These are phyloP conservation scores for Ostrea edulis DNA, from an alignment of 1,140 invertebrate genomes.

Conservation along the genomic window DNA sequence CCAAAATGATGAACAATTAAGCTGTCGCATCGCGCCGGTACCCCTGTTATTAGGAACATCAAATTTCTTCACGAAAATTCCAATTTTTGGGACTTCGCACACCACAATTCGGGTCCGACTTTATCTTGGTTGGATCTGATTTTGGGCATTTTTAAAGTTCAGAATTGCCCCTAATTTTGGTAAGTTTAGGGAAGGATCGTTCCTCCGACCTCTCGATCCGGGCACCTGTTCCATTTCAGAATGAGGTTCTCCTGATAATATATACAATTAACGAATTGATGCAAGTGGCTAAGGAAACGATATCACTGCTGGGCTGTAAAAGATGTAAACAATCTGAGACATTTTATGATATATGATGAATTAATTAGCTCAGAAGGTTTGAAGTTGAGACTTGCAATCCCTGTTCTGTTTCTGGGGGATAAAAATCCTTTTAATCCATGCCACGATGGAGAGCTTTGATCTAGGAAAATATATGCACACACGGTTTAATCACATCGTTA, in stretches of 20 bases:
- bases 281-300: constrained; percentile 9
- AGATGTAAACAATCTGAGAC: constrained; percentile 27
- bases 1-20: constrained; percentile 38
- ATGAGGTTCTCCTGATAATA: constrained; percentile 21
- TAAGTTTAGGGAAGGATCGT: background rate
- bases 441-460: background rate
- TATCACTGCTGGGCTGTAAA: background rate
- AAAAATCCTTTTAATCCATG: constrained; percentile 24
- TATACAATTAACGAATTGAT: constrained; percentile 37
- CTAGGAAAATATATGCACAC: constrained; percentile 26
- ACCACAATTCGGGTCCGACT: background rate
- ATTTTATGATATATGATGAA: constrained; percentile 14
- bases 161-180: constrained; percentile 14
- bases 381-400: constrained; percentile 13
- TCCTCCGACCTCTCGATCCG: background rate
- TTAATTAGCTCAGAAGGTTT: constrained; percentile 27
- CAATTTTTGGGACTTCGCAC: constrained; percentile 17
- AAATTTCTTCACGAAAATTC: constrained; percentile 29
- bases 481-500: constrained; percentile 25
- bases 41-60: constrained; percentile 37
- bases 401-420: background rate
- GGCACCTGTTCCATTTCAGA: constrained; percentile 33
- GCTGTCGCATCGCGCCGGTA: background rate
- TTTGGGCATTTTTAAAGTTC: background rate
- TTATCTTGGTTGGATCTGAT: background rate